These are phyloP conservation scores for Balaeniceps rex DNA, from an alignment of 2,113 vertebrate genomes.

Conservation along the genomic window DNA sequence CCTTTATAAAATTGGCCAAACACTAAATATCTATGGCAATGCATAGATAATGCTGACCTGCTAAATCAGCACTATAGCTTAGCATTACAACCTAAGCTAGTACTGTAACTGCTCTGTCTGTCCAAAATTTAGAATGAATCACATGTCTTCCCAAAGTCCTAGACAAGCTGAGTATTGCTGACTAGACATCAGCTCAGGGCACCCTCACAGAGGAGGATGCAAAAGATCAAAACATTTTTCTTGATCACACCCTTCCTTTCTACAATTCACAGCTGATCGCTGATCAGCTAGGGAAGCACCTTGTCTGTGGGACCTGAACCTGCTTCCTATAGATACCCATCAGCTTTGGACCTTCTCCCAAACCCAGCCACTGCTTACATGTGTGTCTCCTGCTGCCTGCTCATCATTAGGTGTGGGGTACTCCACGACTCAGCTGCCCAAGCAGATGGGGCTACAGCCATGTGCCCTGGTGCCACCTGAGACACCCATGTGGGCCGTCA, in stretches of 20 bases:
- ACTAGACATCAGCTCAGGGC: neutral
- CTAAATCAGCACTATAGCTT: neutral
- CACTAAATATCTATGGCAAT: neutral
- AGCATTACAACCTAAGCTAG: neutral
- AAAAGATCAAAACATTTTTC: neutral
- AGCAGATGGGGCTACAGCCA: accelerated
- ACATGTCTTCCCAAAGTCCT: neutral
- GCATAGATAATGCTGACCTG: neutral
- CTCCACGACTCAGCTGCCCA: neutral
- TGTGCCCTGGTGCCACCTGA: neutral
- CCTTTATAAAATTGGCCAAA: neutral
- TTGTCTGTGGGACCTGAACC: neutral
- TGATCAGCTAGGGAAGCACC: neutral
- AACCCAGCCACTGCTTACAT: neutral
- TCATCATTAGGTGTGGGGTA: accelerated
- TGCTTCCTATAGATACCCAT: neutral
- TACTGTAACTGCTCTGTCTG: neutral
- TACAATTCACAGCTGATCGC: neutral
- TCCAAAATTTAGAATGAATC: neutral
- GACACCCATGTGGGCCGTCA: neutral
- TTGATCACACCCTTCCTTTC: neutral
- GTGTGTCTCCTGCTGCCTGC: neutral
- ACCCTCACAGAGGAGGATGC: neutral
- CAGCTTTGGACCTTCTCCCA: neutral
- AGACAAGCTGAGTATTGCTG: neutral